Evolutionary conservation across 2,797 vertebrate genomes (phyloP), one percentile per base, ranked within the genome.

Genomic region (Characodon lateralis): DNA sequence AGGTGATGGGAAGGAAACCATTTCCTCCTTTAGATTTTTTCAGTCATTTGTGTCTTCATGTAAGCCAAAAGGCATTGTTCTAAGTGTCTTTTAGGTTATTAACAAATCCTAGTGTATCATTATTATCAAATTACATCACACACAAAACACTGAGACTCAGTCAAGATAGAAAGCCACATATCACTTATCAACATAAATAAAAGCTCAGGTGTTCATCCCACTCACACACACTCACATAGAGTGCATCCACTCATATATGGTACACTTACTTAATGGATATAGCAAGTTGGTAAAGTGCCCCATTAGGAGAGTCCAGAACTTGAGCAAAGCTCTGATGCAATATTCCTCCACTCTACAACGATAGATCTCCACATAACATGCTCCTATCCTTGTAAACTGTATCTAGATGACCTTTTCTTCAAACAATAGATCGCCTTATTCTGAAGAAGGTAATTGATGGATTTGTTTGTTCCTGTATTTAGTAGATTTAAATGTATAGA

Each of bases 221-320:
- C 59, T 74, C 43, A 79, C 55, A 77, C 58, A 69, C 35, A 74
- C 71, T 66, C 74, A 68, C 59, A 58, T 72, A 59, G 74, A 65
- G 56, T 83, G 86, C 51, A 71, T 81, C 85, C 75, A 71, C 71
- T 77, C 86, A 85, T 89, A 92, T 91, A 88, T 90, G 88, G 79
- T 79, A 72, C 85, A 82, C 85, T 90, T 89, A 86, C 94, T 94
- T 94, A 94, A 95, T 94, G 93, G 93, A 91, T 87, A 95, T 94
- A 94, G 94, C 94, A 93, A 92, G 91, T 94, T 95, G 93, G 93
- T 96, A 96, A 97, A 97, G 96, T 96, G 95, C 95, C 95, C 94
- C 95, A 96, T 97, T 97, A 97, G 96, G 95, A 95, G 95, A 95
- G 96, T 94, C 90, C 93, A 94, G 95, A 95, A 94, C 91, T 90